These are phyloP conservation scores for Sinentomon sp. DNA, from an alignment of 2,888 invertebrate species.

Conservation along the genomic window DNA sequence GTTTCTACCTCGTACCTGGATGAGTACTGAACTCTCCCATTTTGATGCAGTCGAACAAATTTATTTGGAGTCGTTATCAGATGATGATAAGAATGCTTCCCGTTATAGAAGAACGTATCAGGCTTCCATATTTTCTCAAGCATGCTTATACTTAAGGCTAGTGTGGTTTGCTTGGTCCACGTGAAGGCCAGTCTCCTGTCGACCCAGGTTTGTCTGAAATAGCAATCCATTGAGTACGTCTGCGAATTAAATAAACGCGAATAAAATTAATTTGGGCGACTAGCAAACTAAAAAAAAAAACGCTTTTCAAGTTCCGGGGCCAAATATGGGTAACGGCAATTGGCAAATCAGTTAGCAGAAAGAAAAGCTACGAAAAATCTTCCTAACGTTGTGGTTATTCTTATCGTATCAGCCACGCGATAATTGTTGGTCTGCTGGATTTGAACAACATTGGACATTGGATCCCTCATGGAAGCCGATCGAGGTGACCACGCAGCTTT, in stretches of 20 bases:
- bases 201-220: conserved; percentile 60
- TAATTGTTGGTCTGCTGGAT: too few species aligned
- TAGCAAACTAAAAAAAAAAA: conserved; percentile 2
- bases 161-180: conserved; percentile 29
- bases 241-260: conserved; percentile 20
- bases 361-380: too few species aligned
- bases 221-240: conserved; percentile 67
- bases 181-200: conserved; percentile 44
- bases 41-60: conserved; percentile 43
- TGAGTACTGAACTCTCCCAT: conserved; percentile 44
- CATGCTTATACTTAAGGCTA: conserved; percentile 51
- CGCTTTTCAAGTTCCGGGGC: too few species aligned
- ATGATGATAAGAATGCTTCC: conserved; percentile 52
- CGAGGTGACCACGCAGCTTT: too few species aligned
- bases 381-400: too few species aligned
- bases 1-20: conserved; percentile 28
- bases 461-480: too few species aligned
- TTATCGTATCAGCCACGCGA: too few species aligned
- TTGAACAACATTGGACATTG: too few species aligned
- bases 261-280: conserved; percentile 8
- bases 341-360: too few species aligned
- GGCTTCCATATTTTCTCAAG: conserved; percentile 57
- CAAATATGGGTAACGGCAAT: too few species aligned
- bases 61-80: conserved; percentile 63
- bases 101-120: conserved; percentile 59